Conservation (phyloP, 2,888 invertebrate species). For the Spodoptera picta region DNA sequence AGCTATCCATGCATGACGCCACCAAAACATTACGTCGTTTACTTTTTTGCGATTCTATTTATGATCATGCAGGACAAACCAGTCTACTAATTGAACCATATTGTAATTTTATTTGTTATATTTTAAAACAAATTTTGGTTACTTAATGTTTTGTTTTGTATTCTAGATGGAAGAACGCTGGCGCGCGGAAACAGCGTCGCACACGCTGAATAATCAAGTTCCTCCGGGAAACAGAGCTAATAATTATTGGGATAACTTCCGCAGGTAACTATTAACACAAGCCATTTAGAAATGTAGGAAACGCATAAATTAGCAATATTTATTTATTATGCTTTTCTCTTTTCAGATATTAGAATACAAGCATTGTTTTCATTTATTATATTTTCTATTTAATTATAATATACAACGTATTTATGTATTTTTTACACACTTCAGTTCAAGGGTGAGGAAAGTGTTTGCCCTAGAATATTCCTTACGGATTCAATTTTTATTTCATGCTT, state of each 20-base stretch:
- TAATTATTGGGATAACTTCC: slow-evolving; percentile 98
- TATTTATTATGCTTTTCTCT: slow-evolving; percentile 66
- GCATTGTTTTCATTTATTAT: slow-evolving; percentile 51
- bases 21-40: slow-evolving; percentile 2
- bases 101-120: too few species aligned
- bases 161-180: slow-evolving; percentile 86
- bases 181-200: slow-evolving; percentile 84
- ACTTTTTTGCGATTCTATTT: too few species aligned
- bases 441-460: slow-evolving; percentile 72
- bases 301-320: slow-evolving; percentile 41
- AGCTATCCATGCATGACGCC: too few species aligned
- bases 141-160: slow-evolving; percentile 28
- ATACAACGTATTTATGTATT: slow-evolving; percentile 58
- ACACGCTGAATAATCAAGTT: slow-evolving; percentile 95
- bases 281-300: slow-evolving; percentile 2
- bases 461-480: slow-evolving; percentile 48
- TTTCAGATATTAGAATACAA: slow-evolving; percentile 81
- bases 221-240: slow-evolving; percentile 96
- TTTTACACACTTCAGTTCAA: slow-evolving; percentile 48
- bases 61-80: too few species aligned
- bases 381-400: slow-evolving; percentile 52
- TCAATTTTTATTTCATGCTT: slow-evolving; percentile 42
- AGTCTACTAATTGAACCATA: too few species aligned
- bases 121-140: too few species aligned
- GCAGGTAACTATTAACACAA: slow-evolving; percentile 90